Base-by-base conservation (phyloP, 1,140 invertebrate genomes). In the Pseudomyrmex flavicornis region DNA sequence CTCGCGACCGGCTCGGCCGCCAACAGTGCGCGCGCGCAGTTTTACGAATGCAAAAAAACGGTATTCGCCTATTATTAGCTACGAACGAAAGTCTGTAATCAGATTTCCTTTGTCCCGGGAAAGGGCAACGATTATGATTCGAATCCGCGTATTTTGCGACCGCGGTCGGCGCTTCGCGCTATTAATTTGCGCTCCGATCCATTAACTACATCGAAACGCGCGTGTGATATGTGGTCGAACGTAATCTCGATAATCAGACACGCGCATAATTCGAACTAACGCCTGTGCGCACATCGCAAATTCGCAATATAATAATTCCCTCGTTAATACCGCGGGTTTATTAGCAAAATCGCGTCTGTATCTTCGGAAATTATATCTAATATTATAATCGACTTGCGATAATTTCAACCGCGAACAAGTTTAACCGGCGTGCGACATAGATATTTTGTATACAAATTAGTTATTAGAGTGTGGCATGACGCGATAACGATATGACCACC, bases 51-150 rank as follows among this genome's bases (percentile, higher is more conserved):
- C 12, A 35, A 35, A 7, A 35, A 35, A 35, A 35, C 35, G 35
- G 35, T 7, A 35, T 35, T 59, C 44, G 63, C 0, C 44, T 17
- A 7, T 26, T 79, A 35, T 26, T 79, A 35, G 44, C 22, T 35
- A 2, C 17, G 20, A 66, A 2, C 13, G 46, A 5, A 3, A 44
- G 52, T 70, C 65, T 79, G 68, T 69, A 22, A 79, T 69, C 61
- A n/a, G 0, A 5, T 17, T 5, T 12, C 10, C 52, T 70, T 79
- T 79, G 50, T 77, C 44, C 46, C 13, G 63, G 35, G 58, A 65
- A 79, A 69, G 69, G 63, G 35, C 35, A 56, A 12, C 63, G 15
- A 79, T 79, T 79, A 79, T 10, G 9, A 35, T 10, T 69, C 7
- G 63, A 48, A 69, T 69, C 20, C 75, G 9, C 52, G 54, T 4